A percentile compares a stretch with the other conserved stretches of the same genome.
phyloP scores from a whole-genome alignment of 2,113 vertebrate species.

The Sapayoa aenigma region DNA sequence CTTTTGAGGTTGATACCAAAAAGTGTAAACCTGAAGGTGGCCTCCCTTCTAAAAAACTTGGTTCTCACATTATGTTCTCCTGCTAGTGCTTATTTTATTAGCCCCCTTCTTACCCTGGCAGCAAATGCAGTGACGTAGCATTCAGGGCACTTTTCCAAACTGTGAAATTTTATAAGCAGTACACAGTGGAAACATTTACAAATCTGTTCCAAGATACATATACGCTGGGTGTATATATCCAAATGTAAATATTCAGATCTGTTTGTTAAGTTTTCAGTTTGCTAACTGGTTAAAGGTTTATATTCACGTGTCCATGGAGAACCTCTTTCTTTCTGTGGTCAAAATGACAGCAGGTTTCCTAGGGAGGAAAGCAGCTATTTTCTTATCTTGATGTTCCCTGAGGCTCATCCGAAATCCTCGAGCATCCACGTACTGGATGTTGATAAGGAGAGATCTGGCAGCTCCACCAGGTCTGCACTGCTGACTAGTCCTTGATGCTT shows the following conservation, averaged over 20 bases:
- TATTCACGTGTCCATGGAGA: not conserved
- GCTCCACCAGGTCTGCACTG: not conserved
- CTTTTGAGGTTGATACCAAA: not conserved
- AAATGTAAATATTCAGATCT: slow-evolving; percentile 26
- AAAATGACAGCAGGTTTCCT: not conserved
- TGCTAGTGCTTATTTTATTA: slow-evolving; percentile 26
- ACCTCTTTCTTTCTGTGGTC: slow-evolving; percentile 35
- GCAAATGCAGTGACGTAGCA: not conserved
- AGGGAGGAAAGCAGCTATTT: not conserved
- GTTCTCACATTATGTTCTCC: not conserved
- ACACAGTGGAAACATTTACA: slow-evolving; percentile 67
- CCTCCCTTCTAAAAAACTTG: not conserved
- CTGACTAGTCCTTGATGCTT: not conserved
- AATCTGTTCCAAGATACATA: slow-evolving; percentile 50
- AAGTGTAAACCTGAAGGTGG: not conserved
- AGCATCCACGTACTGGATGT: not conserved
- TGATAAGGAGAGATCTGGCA: not conserved
- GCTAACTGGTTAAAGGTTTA: not conserved
- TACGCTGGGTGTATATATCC: not conserved
- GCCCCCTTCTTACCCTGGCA: slow-evolving; percentile 36
- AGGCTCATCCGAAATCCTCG: not conserved
- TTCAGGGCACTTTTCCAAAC: slow-evolving; percentile 17
- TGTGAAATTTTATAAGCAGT: slow-evolving; percentile 50
- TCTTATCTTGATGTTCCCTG: not conserved
- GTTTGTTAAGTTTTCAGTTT: not conserved